Base-by-base conservation (phyloP, 2,113 vertebrate species). In the Scalopus aquaticus region DNA sequence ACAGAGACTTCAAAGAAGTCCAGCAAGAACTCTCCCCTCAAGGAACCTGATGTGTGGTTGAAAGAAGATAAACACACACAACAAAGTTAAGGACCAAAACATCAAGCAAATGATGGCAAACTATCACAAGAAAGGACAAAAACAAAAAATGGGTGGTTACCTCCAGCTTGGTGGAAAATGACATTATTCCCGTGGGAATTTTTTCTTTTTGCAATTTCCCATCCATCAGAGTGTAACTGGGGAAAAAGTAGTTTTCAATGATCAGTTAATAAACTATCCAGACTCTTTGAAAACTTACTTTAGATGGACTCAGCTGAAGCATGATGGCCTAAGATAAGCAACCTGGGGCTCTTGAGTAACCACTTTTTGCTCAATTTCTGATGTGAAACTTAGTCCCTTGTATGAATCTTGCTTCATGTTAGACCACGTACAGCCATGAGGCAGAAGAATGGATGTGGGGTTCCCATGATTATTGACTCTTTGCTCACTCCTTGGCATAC, bases 41-140 rank as follows among this genome's bases (percentile, higher is more conserved):
- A 74, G 80, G 67, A 84, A 88, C 87, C 39, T 13, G 64, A 91
- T 86, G 65, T 82, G 74, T 83, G 93, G 32, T 89, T 86, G 20
- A 89, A 77, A 91, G 76, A 89, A 96, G 58, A 22, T 30, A 51
- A 49, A n/a, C 19, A n/a, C 69, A 58, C 19, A 35, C n/a, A 74
- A 42, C 0, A 8, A 70, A 62, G 32, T 51, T 69, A 56, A 85
- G 35, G 30, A 76, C 60, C 69, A 79, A 88, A 92, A 35, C 73
- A 54, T 7, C 15, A n/a, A 86, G 49, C 30, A 44, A 67, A 85
- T 30, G 67, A 58, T 6, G 44, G 49, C 35, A 42, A 76, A 77
- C 9, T 9, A 3, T 3, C 15, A 5, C 8, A 37, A n/a, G 70
- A 11, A 84, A 81, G 19, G 49, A 32, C 46, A 54, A 70, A 56